These are phyloP conservation scores for Gymnopithys bicolor DNA, from an alignment of 2,797 vertebrate species.

Conservation along the genomic window DNA sequence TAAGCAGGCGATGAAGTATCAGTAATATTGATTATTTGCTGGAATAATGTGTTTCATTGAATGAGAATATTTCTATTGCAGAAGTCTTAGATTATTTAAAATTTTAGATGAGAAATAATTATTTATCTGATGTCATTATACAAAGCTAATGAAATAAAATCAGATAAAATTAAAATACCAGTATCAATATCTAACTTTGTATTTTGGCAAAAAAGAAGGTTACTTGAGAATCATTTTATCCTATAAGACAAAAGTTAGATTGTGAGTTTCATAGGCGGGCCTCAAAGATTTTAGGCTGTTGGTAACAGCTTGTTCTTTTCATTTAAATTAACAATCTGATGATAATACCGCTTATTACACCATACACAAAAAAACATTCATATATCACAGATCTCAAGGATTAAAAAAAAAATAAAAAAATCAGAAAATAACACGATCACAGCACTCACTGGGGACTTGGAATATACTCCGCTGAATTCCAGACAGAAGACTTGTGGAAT, in stretches of 20 bases:
- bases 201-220: background rate
- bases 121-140: background rate
- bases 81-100: background rate
- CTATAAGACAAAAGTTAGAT: background rate
- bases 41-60: background rate
- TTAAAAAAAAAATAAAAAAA: too few relatives aligned
- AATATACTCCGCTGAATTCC: background rate
- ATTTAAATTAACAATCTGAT: background rate
- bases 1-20: background rate
- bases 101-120: background rate
- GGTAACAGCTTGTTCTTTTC: background rate
- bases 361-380: background rate
- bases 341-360: background rate
- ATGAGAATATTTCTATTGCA: background rate
- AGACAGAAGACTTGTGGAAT: background rate
- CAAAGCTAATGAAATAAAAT: background rate
- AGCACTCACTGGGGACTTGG: background rate
- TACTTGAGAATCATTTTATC: background rate
- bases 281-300: background rate
- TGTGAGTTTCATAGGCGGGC: background rate
- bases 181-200: background rate
- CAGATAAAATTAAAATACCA: background rate
- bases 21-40: background rate
- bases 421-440: background rate
- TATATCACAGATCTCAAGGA: background rate